phyloP scores from a whole-genome alignment of 2,888 invertebrate species.

The Oxycera nigricornis region DNA sequence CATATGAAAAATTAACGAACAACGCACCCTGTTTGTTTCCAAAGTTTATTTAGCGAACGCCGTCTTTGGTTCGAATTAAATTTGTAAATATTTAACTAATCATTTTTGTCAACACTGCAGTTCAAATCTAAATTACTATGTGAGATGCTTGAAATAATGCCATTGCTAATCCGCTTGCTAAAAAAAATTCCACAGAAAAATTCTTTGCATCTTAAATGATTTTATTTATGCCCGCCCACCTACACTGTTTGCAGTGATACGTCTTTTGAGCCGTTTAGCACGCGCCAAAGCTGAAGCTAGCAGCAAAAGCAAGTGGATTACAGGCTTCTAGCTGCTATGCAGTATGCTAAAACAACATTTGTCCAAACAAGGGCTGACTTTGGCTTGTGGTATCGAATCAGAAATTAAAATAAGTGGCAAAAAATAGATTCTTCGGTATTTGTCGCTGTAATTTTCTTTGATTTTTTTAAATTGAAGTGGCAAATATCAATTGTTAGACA shows the following conservation, averaged over 20 bases:
- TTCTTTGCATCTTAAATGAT: conserved; percentile 20
- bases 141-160: neutral
- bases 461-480: too few species aligned
- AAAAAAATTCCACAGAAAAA: conserved; percentile 12
- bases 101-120: conserved; percentile 9
- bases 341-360: neutral
- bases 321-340: neutral
- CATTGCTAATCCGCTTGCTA: conserved; percentile 14
- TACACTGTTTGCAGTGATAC: conserved; percentile 18
- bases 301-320: neutral
- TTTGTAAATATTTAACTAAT: conserved; percentile 38
- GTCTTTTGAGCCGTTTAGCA: conserved; percentile 26
- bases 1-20: too few species aligned
- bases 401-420: too few species aligned
- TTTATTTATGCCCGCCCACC: conserved; percentile 32
- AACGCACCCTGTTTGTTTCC: too few species aligned
- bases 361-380: neutral
- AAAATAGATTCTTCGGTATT: too few species aligned
- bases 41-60: neutral
- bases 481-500: too few species aligned
- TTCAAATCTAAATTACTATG: neutral
- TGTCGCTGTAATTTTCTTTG: too few species aligned
- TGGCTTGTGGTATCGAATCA: neutral
- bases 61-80: neutral
- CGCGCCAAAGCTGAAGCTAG: conserved; percentile 17